Base-by-base conservation (phyloP, 2,888 invertebrate genomes). In the Aporophyla lueneburgensis region DNA sequence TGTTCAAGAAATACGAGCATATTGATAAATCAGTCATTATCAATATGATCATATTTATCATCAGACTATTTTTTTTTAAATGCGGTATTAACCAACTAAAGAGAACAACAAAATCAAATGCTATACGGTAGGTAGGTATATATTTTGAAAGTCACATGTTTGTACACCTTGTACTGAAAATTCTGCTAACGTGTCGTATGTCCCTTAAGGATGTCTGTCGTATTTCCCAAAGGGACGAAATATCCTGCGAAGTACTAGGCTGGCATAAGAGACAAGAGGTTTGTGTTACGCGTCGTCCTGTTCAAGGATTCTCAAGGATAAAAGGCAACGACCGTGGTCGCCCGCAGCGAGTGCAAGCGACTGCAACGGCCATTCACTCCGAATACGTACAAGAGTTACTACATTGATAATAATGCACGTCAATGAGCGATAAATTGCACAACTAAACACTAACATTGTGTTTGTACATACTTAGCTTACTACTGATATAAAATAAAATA, bases 171-270 rank as follows among this genome's bases (percentile, higher is more conserved):
- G 33, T 40, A 33, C 46, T 59, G 46, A 59, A 63, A 77, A 76
- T 24, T 56, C 53, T 80, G 80, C 80, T 76, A 69, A 81, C 59
- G 71, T 69, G 62, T 49, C 76, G 43, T 53, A 69, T 76, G 86
- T 92, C 95, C 95, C 94, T 94, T 94, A 93, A 93, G 94, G 93
- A 94, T 91, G 78, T 83, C 87, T 87, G 89, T 90, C 91, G 89
- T 92, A 93, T 94, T 82, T 96, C 97, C 97, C 97, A 96, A 96
- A 96, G 97, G 97, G 97, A 97, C 96, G 92, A 97, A 97, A 96
- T 96, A 97, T 97, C 97, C 97, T 97, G 96, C 95, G 91, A 91
- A 89, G 78, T 95, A 97, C 96, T 92, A 97, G 95, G 96, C 92
- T 88, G 88, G 88, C 96, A 97, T 94, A 94, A 91, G 88, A 89